These are phyloP conservation scores for Pseudocheirus occidentalis DNA, from an alignment of 2,797 vertebrate genomes.

Conservation along the genomic window DNA sequence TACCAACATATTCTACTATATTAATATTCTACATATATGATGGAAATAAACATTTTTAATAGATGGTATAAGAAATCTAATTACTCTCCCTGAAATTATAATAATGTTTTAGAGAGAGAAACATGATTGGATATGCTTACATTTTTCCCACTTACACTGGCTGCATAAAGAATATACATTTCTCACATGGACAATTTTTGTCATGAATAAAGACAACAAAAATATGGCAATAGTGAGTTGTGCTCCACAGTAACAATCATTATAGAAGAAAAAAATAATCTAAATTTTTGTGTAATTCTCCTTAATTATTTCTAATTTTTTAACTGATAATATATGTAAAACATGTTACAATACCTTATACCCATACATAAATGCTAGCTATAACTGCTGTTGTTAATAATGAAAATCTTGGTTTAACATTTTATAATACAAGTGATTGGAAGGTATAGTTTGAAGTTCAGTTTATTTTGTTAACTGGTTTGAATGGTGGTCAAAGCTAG, in stretches of 20 bases:
- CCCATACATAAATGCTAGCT: background rate
- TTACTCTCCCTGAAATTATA: background rate
- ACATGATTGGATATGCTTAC: background rate
- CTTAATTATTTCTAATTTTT: background rate
- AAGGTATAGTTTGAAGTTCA: background rate
- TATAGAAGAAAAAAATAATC: background rate
- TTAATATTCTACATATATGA: background rate
- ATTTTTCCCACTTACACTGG: background rate
- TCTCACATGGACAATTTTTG: background rate
- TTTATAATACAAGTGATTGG: background rate
- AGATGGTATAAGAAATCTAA: background rate
- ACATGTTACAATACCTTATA: background rate
- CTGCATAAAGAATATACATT: background rate
- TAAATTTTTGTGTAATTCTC: background rate
- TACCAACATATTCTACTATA: background rate
- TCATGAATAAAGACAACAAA: background rate
- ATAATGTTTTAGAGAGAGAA: background rate
- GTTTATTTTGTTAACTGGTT: background rate
- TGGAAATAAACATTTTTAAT: background rate
- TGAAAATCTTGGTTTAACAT: background rate
- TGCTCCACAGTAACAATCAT: background rate
- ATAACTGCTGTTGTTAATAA: background rate
- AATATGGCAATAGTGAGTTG: background rate
- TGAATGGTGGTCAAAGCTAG: background rate
- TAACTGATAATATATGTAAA: background rate